Percentiles rank a stretch among this genome's conserved stretches.
Conservation (phyloP, 2,797 vertebrate genomes). For the Cyprinella venusta region DNA sequence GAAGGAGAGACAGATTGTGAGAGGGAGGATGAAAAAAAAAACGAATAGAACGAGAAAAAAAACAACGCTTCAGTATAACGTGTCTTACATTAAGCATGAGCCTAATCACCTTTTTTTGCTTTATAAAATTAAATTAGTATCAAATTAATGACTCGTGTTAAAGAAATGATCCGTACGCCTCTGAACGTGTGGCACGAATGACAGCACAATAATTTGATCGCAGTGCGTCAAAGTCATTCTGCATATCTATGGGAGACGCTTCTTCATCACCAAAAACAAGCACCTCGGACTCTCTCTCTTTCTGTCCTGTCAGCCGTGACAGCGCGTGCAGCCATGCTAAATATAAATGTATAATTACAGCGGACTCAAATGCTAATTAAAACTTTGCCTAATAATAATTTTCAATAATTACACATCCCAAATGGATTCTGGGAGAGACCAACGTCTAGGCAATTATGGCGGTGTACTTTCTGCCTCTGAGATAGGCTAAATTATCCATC, state of each 20-base stretch:
- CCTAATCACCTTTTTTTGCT: constrained; percentile 14
- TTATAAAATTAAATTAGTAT: background rate
- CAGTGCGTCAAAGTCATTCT: constrained; percentile 23
- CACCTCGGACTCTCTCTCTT: background rate
- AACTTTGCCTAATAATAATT: constrained; percentile 77
- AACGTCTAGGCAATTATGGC: constrained; percentile 69
- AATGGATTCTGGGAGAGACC: constrained; percentile 63
- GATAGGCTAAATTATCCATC: constrained; percentile 40
- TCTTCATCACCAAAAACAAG: constrained; percentile 32
- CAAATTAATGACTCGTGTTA: constrained; percentile 25
- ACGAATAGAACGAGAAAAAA: background rate
- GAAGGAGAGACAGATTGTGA: background rate
- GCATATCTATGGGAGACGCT: constrained; percentile 10
- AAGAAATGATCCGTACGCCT: constrained; percentile 15
- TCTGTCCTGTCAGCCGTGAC: constrained; percentile 62
- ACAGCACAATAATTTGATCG: constrained; percentile 26
- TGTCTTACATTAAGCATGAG: constrained; percentile 3
- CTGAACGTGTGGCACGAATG: constrained; percentile 21
- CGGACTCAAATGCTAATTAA: constrained; percentile 76
- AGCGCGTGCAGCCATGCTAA: constrained; percentile 49
- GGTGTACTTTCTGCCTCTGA: constrained; percentile 59
- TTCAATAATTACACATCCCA: constrained; percentile 78
- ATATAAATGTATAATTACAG: constrained; percentile 77
- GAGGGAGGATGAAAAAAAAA: background rate
- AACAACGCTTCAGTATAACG: constrained; percentile 5